Base-by-base conservation (phyloP, 2,797 vertebrate genomes). In the Sphenopsis melanotis region DNA sequence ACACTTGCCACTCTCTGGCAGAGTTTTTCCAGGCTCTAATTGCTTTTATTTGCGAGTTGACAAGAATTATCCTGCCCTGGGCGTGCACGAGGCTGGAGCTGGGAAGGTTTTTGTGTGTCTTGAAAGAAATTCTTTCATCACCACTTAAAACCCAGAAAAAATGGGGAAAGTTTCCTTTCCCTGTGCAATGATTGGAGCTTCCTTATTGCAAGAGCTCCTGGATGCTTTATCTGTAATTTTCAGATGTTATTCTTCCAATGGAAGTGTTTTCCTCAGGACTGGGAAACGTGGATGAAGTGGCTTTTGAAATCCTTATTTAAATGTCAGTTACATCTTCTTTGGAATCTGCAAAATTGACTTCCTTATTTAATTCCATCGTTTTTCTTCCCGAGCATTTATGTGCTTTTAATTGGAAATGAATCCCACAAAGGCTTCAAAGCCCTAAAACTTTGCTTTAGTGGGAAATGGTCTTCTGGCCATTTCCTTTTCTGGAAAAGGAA, bases 41-140 rank as follows among this genome's bases (percentile, higher is more conserved):
- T 95, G 91, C 90, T 96, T 97, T 97, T 93, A 89, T 91, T 80
- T 94, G 95, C n/a, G 37, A 88, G 76, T 37, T 94, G 96, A 91
- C 85, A 89, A 78, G 94, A 78, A 1, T 72, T 80, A 60, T 96
- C 92, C 94, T 90, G 96, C 29, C 95, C 91, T 49, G 60, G 79
- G 69, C 68, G 3, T 36, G 75, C 50, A 6, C 1, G 30, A 92
- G 90, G 91, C 92, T 84, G 80, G 63, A 47, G 68, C 27, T 59
- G 41, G 27, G 30, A 74, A 92, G 39, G 32, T 36, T 42, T 44
- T 93, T 94, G 68, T 70, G 44, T 83, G 70, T 74, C 96, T 96
- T 80, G 90, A 94, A 97, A 93, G 91, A 86, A 89, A 61, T 87
- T 89, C 76, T 82, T 90, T 84, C 88, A 32, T 92, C 91, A 27